Conservation (phyloP, 2,113 vertebrate genomes). For the Chelonoidis abingdonii region DNA sequence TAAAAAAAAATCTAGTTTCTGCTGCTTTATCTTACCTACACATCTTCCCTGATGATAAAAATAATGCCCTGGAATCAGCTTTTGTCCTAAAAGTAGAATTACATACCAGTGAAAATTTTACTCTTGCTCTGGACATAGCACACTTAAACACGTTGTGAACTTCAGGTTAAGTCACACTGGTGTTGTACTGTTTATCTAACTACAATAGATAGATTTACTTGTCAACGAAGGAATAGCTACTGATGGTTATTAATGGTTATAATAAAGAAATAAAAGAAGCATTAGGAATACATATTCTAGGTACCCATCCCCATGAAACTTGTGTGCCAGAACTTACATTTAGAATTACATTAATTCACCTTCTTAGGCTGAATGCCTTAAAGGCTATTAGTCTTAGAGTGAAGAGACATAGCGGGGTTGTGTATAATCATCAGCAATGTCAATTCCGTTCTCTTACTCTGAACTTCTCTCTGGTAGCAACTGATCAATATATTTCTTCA, state of each 20-base stretch:
- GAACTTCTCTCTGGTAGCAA: neutral
- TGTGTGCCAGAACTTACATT: neutral
- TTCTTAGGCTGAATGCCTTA: neutral
- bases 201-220: neutral
- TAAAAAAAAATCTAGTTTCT: neutral
- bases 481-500: conserved; percentile 2
- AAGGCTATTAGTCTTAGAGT: neutral
- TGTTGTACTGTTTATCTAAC: neutral
- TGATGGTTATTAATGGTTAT: neutral
- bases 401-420: neutral
- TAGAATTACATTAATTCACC: neutral
- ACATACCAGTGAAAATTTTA: neutral
- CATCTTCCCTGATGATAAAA: conserved; percentile 45
- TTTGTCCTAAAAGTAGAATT: conserved; percentile 4
- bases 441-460: neutral
- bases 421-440: neutral
- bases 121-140: neutral
- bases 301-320: neutral
- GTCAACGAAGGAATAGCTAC: neutral
- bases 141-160: neutral
- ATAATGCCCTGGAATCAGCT: conserved; percentile 8
- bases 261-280: neutral
- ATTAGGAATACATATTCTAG: rapidly evolving
- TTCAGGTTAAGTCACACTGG: neutral
- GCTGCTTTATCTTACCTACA: neutral